Conservation (phyloP, 1,140 invertebrate genomes). For the Pomacea maculata region DNA sequence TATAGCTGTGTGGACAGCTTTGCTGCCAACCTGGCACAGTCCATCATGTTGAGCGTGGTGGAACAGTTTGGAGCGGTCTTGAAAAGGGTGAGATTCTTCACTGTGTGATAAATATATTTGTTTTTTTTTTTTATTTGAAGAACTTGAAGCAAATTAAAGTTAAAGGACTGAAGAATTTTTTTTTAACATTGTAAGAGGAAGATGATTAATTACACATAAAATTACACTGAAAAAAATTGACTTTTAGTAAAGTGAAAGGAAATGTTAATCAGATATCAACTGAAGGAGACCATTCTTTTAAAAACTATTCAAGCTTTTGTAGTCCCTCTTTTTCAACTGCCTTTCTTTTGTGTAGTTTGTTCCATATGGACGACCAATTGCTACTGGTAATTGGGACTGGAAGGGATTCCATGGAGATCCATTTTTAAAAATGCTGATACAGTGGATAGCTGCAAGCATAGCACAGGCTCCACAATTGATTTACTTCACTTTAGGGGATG, state of each 20-base stretch:
- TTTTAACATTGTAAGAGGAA: too few relatives aligned
- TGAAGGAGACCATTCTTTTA: too few relatives aligned
- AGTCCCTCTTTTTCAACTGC: background rate
- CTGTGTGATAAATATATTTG: too few relatives aligned
- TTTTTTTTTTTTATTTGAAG: background rate
- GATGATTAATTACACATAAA: too few relatives aligned
- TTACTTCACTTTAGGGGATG: slow-evolving; percentile 89
- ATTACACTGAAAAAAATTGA: background rate
- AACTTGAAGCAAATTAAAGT: background rate
- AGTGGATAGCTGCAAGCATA: slow-evolving; percentile 78
- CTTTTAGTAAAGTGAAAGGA: background rate
- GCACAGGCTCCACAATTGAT: slow-evolving; percentile 74
- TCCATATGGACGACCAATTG: slow-evolving; percentile 69
- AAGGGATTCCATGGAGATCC: slow-evolving; percentile 90
- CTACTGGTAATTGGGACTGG: slow-evolving; percentile 98
- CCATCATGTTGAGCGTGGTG: slow-evolving; percentile 25
- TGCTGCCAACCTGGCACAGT: slow-evolving; percentile 33
- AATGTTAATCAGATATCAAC: background rate
- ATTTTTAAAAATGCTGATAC: slow-evolving; percentile 71
- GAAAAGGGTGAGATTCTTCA: background rate
- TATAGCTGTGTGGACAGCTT: slow-evolving; percentile 33
- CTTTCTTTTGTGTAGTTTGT: slow-evolving; percentile 14
- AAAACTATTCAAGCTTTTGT: background rate
- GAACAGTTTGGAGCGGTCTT: background rate
- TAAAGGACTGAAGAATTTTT: too few relatives aligned